Evolutionary conservation across 2,113 vertebrate genomes (phyloP), one percentile per base, ranked within the genome.

Genomic region (Cercopithecus mona): DNA sequence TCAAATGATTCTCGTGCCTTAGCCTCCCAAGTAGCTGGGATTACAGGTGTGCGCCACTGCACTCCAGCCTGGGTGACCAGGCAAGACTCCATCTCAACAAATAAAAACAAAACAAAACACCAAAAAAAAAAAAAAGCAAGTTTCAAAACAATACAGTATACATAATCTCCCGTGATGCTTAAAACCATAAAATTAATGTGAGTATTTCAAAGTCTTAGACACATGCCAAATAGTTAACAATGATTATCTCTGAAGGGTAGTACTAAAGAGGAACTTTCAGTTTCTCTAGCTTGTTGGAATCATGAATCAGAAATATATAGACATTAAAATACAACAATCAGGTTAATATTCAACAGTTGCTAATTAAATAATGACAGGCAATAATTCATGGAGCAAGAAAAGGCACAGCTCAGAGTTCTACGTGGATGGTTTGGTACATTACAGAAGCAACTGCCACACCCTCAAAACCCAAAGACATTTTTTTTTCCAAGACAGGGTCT

Each of bases 381-480:
- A n/a, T 86, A 61, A 93, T 94, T 92, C 78, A 88, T 20, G 68
- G 59, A 94, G 23, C 25, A 88, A 83, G 52, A 93, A 81, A 96
- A 87, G 50, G 17, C 66, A 93, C 10, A 72, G 20, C 6, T 30
- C 91, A 57, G 9, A 22, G 30, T 86, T 35, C 57, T 57, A 9
- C 61, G 32, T 14, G 68, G 43, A 94, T 89, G 38, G 66, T 78
- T 80, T 89, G 66, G 22, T 78, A 50, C 27, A 55, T 27, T 83
- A 40, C 68, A 96, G 80, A 90, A 90, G 22, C 59, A 94, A 95
- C 32, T 61, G 80, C 40, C n/a, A 66, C 22, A 64, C 17, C 40
- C 27, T 82, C 45, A 79, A 94, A 94, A 52, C 8, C 12, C 30
- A 13, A 64, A 64, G 61, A 12, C 32, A 64, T 64, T 64, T 14